Evolutionary conservation across 1,140 invertebrate species (phyloP).

Genomic region (Scylla paramamosain): DNA sequence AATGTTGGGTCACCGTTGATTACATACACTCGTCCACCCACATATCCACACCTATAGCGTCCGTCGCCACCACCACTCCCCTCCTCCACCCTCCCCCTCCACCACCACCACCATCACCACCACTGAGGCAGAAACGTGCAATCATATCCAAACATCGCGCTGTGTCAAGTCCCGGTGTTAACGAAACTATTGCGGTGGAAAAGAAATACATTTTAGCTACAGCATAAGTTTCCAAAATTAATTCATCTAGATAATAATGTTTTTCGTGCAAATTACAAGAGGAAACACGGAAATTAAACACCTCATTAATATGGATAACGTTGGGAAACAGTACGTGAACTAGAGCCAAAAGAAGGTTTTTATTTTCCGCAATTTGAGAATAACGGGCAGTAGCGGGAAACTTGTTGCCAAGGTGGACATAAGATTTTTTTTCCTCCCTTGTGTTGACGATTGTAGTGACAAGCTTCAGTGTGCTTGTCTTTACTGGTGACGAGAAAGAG

Average conservation of each 20-base stretch:
- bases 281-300: neutral
- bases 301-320: neutral
- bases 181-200: constrained; percentile 6
- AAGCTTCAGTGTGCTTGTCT: too few relatives aligned
- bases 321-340: neutral
- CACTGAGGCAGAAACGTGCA: neutral
- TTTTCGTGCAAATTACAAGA: neutral
- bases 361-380: neutral
- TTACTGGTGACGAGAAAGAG: too few relatives aligned
- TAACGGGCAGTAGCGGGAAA: neutral
- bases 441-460: too few relatives aligned
- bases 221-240: neutral
- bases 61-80: neutral
- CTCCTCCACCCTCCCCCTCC: neutral
- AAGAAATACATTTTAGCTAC: neutral
- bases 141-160: neutral
- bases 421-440: too few relatives aligned
- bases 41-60: neutral
- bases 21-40: constrained; percentile 5
- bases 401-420: too few relatives aligned
- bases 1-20: constrained; percentile 21
- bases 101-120: neutral
- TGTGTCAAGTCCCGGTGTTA: neutral
- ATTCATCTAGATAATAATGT: neutral
- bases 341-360: neutral